A percentile compares a stretch with the other conserved stretches of the same genome.
Evolutionary conservation across 2,797 vertebrate genomes (phyloP).

Genomic region (Gymnocypris eckloni): DNA sequence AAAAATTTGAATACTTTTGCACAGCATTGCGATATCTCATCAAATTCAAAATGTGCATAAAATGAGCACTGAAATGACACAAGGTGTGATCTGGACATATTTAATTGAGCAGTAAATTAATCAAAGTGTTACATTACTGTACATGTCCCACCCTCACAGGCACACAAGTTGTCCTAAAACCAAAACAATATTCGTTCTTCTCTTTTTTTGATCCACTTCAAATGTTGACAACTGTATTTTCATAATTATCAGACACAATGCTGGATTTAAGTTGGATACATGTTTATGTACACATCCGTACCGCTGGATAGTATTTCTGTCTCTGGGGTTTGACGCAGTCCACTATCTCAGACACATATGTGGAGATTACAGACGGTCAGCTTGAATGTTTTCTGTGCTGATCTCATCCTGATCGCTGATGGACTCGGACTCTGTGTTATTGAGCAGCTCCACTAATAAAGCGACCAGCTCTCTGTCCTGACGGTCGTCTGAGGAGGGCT

Average conservation of each 20-base stretch:
- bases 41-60: not conserved
- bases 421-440: constrained; percentile 63
- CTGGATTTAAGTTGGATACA: not conserved
- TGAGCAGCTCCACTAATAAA: constrained; percentile 88
- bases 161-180: not conserved
- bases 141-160: not conserved
- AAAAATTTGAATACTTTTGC: not conserved
- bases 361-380: not conserved
- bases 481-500: constrained; percentile 65
- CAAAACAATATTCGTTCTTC: no score
- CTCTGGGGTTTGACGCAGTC: not conserved
- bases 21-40: not conserved
- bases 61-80: not conserved
- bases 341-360: not conserved
- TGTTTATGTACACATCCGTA: not conserved
- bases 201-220: not conserved
- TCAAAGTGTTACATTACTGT: not conserved
- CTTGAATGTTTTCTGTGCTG: not conserved
- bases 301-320: not conserved
- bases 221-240: not conserved
- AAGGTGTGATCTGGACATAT: not conserved
- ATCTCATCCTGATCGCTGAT: constrained; percentile 59
- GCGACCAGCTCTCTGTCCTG: constrained; percentile 87
- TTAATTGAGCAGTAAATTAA: not conserved
- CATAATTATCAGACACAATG: not conserved